Conservation (phyloP, 2,113 vertebrate genomes). For the Equus quagga region DNA sequence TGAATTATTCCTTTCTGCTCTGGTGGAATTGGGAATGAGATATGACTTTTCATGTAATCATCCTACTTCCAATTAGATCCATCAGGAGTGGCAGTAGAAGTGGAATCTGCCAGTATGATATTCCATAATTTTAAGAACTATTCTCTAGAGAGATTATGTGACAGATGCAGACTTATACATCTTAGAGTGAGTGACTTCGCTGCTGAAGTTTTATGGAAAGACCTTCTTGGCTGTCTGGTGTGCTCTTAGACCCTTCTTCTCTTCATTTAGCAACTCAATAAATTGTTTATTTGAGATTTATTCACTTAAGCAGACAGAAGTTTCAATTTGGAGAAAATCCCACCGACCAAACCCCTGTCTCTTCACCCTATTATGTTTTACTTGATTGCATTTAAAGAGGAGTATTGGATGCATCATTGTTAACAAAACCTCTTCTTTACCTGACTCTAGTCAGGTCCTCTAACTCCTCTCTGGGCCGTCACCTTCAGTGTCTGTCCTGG, state of each 20-base stretch:
- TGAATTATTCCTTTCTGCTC: not conserved
- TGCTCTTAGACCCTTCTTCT: not conserved
- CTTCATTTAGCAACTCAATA: not conserved
- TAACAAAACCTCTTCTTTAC: not conserved
- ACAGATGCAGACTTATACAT: not conserved
- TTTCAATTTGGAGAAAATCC: not conserved
- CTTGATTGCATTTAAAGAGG: not conserved
- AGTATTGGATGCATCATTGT: not conserved
- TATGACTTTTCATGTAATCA: not conserved
- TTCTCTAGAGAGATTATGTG: not conserved
- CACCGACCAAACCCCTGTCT: not conserved
- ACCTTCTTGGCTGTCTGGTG: not conserved
- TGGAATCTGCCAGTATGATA: slow-evolving; percentile 9
- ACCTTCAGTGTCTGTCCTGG: not conserved
- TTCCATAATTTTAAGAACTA: not conserved
- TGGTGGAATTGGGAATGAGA: not conserved
- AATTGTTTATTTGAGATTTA: slow-evolving; percentile 26
- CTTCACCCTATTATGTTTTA: not conserved
- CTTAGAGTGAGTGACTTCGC: not conserved
- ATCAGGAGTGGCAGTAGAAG: not conserved
- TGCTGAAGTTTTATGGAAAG: not conserved
- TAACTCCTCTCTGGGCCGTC: not conserved
- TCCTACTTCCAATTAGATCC: not conserved
- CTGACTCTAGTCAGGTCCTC: not conserved
- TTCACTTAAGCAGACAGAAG: not conserved